Percentiles rank a stretch among this genome's conserved stretches.
These are phyloP conservation scores for Drosophila nannoptera DNA, from an alignment of 1,140 invertebrate species.

Conservation along the genomic window DNA sequence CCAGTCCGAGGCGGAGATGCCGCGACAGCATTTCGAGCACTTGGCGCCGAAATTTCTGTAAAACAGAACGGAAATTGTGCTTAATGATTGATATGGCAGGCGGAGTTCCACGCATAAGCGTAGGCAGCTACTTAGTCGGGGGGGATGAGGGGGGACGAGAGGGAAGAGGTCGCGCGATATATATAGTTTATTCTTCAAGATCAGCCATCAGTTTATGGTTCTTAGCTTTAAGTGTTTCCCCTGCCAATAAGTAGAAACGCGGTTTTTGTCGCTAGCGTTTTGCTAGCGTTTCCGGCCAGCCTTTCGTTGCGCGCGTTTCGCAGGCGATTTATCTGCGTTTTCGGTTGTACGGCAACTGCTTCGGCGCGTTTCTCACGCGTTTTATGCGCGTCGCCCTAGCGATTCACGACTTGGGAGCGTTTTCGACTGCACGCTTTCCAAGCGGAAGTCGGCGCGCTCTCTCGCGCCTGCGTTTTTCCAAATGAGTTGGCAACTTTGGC, in stretches of 20 bases:
- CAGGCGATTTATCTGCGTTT: constrained; percentile 1
- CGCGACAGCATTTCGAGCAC: constrained; percentile 95
- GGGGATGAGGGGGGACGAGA: too few relatives aligned
- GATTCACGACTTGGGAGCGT: constrained; percentile 17
- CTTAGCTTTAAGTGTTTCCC: too few relatives aligned
- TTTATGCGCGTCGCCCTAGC: constrained; percentile 1
- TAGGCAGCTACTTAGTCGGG: too few relatives aligned
- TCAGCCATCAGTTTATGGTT: too few relatives aligned
- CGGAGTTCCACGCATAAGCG: neutral
- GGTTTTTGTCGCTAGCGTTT: constrained; percentile 1
- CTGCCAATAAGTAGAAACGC: too few relatives aligned
- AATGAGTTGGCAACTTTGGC: constrained; percentile 74
- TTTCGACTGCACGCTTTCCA: constrained; percentile 52
- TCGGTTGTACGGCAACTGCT: too few relatives aligned
- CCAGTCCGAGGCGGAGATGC: constrained; percentile 97
- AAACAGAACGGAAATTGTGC: constrained; percentile 48
- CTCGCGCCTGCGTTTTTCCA: constrained; percentile 60
- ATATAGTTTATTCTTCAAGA: too few relatives aligned
- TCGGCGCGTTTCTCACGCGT: constrained; percentile 10
- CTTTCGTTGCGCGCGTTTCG: neutral
- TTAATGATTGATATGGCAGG: constrained; percentile 22
- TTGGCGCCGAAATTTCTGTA: constrained; percentile 96
- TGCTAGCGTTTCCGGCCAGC: neutral
- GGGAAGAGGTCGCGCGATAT: too few relatives aligned
- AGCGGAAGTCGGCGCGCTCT: constrained; percentile 65